Evolutionary conservation across 2,888 invertebrate species (phyloP), one percentile per base, ranked within the genome.

Genomic region (Spicauda simplicius): DNA sequence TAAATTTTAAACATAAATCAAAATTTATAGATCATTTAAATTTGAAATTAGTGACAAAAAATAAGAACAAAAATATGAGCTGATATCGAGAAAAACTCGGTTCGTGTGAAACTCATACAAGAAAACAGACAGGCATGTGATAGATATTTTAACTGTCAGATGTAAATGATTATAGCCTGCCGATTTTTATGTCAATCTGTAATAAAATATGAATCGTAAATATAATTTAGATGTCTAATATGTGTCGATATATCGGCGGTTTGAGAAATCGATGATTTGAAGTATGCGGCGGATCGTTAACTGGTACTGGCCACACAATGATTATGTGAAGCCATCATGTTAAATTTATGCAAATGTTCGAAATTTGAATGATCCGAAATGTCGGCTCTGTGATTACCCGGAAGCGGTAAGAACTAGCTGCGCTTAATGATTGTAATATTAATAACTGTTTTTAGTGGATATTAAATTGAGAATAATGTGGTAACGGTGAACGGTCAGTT

Each of bases 191-290:
- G 69, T 72, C 71, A 69, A 71, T 72, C 70, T 66, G 60, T 52
- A 62, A 71, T 77, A 72, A 78, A 74, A 73, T 77, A 77, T 76
- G 65, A 69, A 70, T 75, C 75, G 61, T 75, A 74, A 76, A 76
- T 73, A 74, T 74, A 75, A 74, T 73, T 75, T 73, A 70, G 72
- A 74, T 64, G 41, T 70, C 69, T 70, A 68, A 64, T 25, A 67
- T 66, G 14, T 68, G 68, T 72, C 70, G 71, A 74, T 72, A 68
- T 64, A 61, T 75, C 50, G 30, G 25, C 16, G 59, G 16, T 59
- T 50, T 70, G 71, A 67, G 68, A 72, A 69, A 74, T 74, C 71
- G 74, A 74, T 69, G 71, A 71, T 64, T 74, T 68, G 69, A 72
- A 71, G 69, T 68, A 74, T 63, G 71, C 70, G 68, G 69, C 71